Evolutionary conservation across 1,140 invertebrate species (phyloP), one percentile per base, ranked within the genome.

Genomic region (Brachionus asplanchnoidis): DNA sequence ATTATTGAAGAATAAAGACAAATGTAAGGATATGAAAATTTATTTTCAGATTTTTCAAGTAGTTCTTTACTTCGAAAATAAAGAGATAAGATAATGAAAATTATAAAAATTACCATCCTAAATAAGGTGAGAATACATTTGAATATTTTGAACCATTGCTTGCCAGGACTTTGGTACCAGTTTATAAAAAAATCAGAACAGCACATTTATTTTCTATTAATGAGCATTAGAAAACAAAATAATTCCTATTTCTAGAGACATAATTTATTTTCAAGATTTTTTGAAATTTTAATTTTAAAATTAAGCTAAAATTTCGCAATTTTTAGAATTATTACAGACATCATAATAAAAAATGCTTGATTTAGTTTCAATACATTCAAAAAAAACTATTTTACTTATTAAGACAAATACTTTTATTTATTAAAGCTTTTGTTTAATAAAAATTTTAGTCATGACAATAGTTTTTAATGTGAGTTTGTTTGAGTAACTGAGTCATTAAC

Each of bases 71-170:
- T 73, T 17, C n/a, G 11, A 17, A 73, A 73, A 17, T 73, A 73
- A 42, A 73, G 7, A n/a, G 68, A 73, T 20, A 73, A 73, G 11
- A 73, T 42, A 17, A 73, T 40, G 20, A 73, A 73, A 7, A 73
- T 20, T n/a, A 42, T 46, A 42, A 73, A 73, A 3, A 73, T 44
- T 20, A 73, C 36, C 17, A 42, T 42, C 14, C 68, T 40, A 7
- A 73, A 42, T 8, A 40, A 42, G 20, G 68, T 73, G 1, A 73
- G 68, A 40, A 73, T 11, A 73, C 68, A 73, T 73, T 73, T 73
- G 17, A 73, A 73, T 73, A 73, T 40, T 73, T 73, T 73, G 68
- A 73, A 73, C 68, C 68, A 73, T 73, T 73, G 68, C 42, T 40
- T 73, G 14, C 5, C 32, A 40, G 68, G 40, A 12, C 36, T 44